These are phyloP conservation scores for Entelurus aequoreus DNA, from an alignment of 2,113 vertebrate species.

Conservation along the genomic window DNA sequence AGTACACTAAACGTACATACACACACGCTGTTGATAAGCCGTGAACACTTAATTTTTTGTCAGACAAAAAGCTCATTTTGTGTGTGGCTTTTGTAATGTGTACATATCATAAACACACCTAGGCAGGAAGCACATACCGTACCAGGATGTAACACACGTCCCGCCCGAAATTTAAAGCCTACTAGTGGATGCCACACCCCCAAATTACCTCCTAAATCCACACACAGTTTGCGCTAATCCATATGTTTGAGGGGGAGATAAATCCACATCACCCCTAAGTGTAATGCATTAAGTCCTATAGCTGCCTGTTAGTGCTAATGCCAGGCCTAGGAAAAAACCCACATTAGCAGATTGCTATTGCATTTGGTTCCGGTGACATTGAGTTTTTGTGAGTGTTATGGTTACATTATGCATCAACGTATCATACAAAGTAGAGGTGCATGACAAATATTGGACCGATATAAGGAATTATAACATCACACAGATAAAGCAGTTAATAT, in stretches of 20 bases:
- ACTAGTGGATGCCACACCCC: conserved; percentile 25
- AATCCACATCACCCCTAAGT: conserved; percentile 36
- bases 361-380: background rate
- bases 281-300: conserved; percentile 31
- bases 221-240: conserved; percentile 31
- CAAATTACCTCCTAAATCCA: conserved; percentile 24
- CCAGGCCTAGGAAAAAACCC: background rate
- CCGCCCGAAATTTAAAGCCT: conserved; percentile 27
- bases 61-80: background rate
- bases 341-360: conserved; percentile 28
- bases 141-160: conserved; percentile 3
- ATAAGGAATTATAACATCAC: too few species aligned
- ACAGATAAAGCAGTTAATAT: too few species aligned
- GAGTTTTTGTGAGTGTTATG: too few species aligned
- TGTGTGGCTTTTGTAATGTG: background rate
- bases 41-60: conserved; percentile 40
- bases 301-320: conserved; percentile 17
- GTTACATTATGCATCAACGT: too few species aligned
- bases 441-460: too few species aligned
- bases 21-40: background rate
- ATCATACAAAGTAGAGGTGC: too few species aligned
- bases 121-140: background rate
- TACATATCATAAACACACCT: conserved; percentile 3
- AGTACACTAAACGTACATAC: background rate
- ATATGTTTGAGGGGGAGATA: conserved; percentile 52